These are phyloP conservation scores for Orgyia antiqua DNA, from an alignment of 2,888 invertebrate genomes.

Conservation along the genomic window DNA sequence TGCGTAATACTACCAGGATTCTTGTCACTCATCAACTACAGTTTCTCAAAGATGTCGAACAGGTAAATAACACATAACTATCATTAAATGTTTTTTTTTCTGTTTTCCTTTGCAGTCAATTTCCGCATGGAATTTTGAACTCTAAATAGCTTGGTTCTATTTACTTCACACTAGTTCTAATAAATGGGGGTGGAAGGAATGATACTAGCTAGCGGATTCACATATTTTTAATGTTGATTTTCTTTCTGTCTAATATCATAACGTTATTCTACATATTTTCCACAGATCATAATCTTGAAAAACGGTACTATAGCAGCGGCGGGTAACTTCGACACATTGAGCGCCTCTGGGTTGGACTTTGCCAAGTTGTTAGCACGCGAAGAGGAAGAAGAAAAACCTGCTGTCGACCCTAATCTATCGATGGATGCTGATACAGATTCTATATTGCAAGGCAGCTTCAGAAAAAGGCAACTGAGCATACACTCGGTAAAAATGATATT, in stretches of 20 bases:
- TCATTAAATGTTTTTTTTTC: no score
- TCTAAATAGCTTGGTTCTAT: no score
- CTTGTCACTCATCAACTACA: constrained; percentile 88
- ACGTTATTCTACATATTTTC: no score
- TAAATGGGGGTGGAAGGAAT: no score
- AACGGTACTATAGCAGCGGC: constrained; percentile 79
- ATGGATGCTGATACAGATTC: constrained; percentile 39
- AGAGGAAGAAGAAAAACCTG: constrained; percentile 54
- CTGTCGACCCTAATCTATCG: constrained; percentile 19
- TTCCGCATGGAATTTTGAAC: no score
- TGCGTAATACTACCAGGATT: constrained; percentile 84
- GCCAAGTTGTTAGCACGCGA: constrained; percentile 82
- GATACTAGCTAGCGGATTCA: no score
- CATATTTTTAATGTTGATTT: no score
- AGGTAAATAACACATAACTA: constrained; percentile 29
- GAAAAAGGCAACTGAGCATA: constrained; percentile 70
- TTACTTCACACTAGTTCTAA: no score
- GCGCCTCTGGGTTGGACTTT: constrained; percentile 86
- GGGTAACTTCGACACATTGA: constrained; percentile 84
- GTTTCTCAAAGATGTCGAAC: constrained; percentile 80
- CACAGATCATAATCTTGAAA: constrained; percentile 77
- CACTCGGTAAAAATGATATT: constrained; percentile 60
- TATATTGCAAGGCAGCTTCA: constrained; percentile 57
- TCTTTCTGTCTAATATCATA: no score
- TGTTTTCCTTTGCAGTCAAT: no score